These are phyloP conservation scores for Gadopsis marmoratus DNA, from an alignment of 2,797 vertebrate genomes.

Conservation along the genomic window DNA sequence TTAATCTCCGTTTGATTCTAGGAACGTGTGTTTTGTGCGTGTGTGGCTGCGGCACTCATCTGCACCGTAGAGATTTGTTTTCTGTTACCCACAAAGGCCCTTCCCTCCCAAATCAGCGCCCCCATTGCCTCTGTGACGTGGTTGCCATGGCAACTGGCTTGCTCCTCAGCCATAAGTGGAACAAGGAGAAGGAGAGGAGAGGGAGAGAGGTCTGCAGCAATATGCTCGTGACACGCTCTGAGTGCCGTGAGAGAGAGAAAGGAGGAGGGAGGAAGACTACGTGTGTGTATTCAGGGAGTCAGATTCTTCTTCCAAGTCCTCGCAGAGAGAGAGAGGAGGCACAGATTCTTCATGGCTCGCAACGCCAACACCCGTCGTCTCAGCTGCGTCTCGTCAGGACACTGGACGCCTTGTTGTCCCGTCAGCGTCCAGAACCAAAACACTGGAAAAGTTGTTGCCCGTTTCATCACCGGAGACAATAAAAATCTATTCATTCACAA, in stretches of 20 bases:
- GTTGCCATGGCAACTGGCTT: constrained; percentile 72
- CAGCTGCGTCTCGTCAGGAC: constrained; percentile 54
- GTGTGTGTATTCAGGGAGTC: constrained; percentile 34
- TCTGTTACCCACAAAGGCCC: constrained; percentile 48
- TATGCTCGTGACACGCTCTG: constrained; percentile 39
- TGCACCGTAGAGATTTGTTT: constrained; percentile 39
- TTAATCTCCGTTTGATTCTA: constrained; percentile 10
- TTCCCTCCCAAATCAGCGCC: constrained; percentile 30
- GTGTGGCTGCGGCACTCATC: constrained; percentile 10
- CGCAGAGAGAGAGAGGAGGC: constrained; percentile 27
- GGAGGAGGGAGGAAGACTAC: constrained; percentile 12
- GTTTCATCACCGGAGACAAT: constrained; percentile 49
- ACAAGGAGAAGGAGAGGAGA: constrained; percentile 52
- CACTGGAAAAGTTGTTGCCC: constrained; percentile 46
- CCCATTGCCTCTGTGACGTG: constrained; percentile 39
- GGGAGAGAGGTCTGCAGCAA: constrained; percentile 38
- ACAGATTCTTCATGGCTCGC: constrained; percentile 35
- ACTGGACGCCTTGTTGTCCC: constrained; percentile 64
- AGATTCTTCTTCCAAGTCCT: constrained; percentile 34
- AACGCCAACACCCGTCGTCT: constrained; percentile 57
- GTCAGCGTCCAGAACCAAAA: constrained; percentile 37
- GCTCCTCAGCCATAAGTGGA: constrained; percentile 68
- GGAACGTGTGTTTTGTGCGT: not conserved
- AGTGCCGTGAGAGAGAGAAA: constrained; percentile 11
- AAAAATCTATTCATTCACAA: constrained; percentile 33